phyloP scores from a whole-genome alignment of 2,797 vertebrate species.

The Mico argentatus region DNA sequence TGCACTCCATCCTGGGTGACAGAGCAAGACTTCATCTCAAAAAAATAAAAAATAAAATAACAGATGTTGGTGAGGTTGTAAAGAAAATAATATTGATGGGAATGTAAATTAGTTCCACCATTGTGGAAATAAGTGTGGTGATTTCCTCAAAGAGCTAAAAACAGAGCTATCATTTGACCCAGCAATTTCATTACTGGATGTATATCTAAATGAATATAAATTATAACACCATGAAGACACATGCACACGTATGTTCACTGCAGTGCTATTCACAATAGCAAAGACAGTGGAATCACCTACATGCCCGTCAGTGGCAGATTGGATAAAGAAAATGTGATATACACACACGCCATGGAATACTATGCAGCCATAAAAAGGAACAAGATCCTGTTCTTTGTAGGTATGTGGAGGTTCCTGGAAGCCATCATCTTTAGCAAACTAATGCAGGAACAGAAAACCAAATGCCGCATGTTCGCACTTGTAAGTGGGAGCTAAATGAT shows the following conservation, averaged over 20 bases:
- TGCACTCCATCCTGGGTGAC: too few relatives aligned
- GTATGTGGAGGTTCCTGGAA: not conserved
- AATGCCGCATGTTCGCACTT: rapidly evolving
- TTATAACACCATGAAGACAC: too few relatives aligned
- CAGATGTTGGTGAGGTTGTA: too few relatives aligned
- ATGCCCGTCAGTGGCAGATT: not conserved
- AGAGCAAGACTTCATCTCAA: too few relatives aligned
- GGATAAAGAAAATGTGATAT: not conserved
- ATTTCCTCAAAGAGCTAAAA: too few relatives aligned
- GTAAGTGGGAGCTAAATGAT: not conserved
- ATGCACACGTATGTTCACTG: not conserved
- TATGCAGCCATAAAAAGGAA: not conserved
- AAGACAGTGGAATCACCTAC: not conserved
- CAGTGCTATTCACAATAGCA: not conserved
- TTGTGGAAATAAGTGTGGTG: too few relatives aligned
- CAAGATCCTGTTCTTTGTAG: not conserved
- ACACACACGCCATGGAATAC: not conserved
- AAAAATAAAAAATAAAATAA: too few relatives aligned
- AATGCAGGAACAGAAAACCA: not conserved
- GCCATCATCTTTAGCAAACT: not conserved
- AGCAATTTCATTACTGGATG: too few relatives aligned
- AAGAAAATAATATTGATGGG: too few relatives aligned
- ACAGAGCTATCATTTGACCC: too few relatives aligned
- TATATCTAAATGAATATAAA: too few relatives aligned
- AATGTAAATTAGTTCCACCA: too few relatives aligned